phyloP scores from a whole-genome alignment of 2,888 invertebrate species.

The Volucella bombylans region DNA sequence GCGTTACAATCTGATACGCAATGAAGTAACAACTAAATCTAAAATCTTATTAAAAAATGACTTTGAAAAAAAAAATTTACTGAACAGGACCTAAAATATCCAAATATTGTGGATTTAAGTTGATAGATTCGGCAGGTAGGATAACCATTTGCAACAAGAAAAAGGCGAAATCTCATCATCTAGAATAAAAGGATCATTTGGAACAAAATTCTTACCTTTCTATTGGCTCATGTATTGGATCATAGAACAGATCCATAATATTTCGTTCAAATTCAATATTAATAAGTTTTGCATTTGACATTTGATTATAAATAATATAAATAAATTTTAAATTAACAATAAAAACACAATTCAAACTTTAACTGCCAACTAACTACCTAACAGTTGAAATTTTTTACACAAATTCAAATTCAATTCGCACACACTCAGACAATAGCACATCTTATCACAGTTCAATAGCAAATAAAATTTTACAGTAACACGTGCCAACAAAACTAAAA shows the following conservation, averaged over 20 bases:
- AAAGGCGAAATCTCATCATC: no score
- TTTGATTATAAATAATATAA: constrained; percentile 45
- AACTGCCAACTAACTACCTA: constrained; percentile 27
- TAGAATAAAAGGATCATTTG: no score
- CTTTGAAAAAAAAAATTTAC: no score
- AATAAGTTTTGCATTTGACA: constrained; percentile 75
- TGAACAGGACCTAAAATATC: no score
- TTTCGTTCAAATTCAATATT: constrained; percentile 81
- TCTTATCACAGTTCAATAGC: constrained; percentile 45
- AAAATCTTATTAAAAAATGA: no score
- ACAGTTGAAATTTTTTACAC: constrained; percentile 21
- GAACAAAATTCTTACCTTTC: constrained; percentile 66
- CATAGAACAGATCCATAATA: constrained; percentile 81
- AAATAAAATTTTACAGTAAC: background rate
- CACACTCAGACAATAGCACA: constrained; percentile 47
- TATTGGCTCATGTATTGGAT: constrained; percentile 79
- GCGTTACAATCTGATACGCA: no score
- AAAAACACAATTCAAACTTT: constrained; percentile 11
- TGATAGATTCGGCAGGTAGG: no score
- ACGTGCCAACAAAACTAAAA: constrained; percentile 35
- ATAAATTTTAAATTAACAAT: constrained; percentile 31
- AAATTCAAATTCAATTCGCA: constrained; percentile 38
- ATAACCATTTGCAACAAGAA: no score
- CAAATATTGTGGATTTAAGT: no score
- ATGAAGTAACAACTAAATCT: no score